Base-by-base conservation (phyloP, 1,140 invertebrate species). In the Pseudoatta argentina region DNA sequence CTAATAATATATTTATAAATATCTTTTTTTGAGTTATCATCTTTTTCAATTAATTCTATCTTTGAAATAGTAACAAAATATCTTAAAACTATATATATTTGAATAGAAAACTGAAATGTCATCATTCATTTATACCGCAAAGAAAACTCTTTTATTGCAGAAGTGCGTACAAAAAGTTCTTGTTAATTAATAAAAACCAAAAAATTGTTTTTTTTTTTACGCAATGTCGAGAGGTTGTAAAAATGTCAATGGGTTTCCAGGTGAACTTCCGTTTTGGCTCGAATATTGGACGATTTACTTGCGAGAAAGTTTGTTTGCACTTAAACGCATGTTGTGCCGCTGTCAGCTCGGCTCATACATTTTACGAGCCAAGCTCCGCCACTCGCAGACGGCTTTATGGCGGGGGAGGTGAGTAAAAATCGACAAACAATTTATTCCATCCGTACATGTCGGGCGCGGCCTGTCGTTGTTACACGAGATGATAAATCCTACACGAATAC, bases 361-460 rank as follows among this genome's bases (percentile, higher is more conserved):
- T 94, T 94, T 94, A 94, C 92, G 92, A 90, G 86, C 55, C 86
- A 48, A 2, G 53, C 14, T 63, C 44, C 34, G 67, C 86, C 66
- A 76, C 48, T 79, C 67, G 72, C 44, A 55, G 77, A 48, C 85
- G 87, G 88, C 89, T 93, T 93, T 92, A 93, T 87, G 89, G 89
- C 89, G 72, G 87, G 88, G 89, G 92, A 93, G 89, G 89, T 88
- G 91, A 92, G 92, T 94, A 92, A 93, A 94, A 94, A 93, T 94
- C 93, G 91, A 92, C 93, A 93, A 93, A 94, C 90, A 93, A 93
- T 93, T 92, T 93, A 94, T 94, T 91, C 88, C 87, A 79, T 86
- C 69, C n/a, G 63, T 71, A 85, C 87, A 89, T 83, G 87, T 91
- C 91, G 88, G 86, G 75, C 89, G 55, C 89, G 72, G 73, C 86